These are phyloP conservation scores for Tetrao urogallus DNA, from an alignment of 2,113 vertebrate genomes.

Conservation along the genomic window DNA sequence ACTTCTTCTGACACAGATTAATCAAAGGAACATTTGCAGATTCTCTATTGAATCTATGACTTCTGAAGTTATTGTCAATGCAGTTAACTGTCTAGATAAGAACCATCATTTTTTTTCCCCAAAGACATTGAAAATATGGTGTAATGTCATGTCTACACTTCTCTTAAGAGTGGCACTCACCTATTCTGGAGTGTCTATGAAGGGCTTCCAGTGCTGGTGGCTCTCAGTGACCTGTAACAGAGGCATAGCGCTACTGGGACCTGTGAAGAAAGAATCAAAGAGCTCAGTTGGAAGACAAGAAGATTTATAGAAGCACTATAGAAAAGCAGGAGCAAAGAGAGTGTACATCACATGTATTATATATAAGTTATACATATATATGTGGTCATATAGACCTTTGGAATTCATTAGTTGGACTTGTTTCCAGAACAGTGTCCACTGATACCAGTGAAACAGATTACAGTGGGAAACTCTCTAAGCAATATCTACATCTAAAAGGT, in stretches of 20 bases:
- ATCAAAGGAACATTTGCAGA: background rate
- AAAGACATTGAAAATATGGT: background rate
- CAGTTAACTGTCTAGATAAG: background rate
- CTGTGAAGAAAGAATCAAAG: background rate
- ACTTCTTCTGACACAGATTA: background rate
- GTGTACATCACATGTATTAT: background rate
- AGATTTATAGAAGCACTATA: fast-evolving
- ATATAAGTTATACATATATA: background rate
- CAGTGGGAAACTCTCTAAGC: background rate
- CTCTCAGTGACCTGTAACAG: background rate
- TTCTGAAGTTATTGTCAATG: background rate
- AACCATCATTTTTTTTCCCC: background rate
- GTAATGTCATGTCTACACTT: background rate
- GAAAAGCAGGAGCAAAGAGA: background rate
- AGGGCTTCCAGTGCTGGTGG: background rate
- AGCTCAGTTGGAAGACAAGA: background rate
- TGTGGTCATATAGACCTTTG: background rate
- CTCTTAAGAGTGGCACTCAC: background rate
- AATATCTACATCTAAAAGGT: background rate
- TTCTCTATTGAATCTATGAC: background rate
- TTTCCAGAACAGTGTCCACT: background rate
- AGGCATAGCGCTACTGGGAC: background rate
- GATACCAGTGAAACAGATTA: background rate
- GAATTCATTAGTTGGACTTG: background rate
- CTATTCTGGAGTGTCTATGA: background rate